phyloP scores from a whole-genome alignment of 2,113 vertebrate genomes.

The Leptodactylus fuscus region DNA sequence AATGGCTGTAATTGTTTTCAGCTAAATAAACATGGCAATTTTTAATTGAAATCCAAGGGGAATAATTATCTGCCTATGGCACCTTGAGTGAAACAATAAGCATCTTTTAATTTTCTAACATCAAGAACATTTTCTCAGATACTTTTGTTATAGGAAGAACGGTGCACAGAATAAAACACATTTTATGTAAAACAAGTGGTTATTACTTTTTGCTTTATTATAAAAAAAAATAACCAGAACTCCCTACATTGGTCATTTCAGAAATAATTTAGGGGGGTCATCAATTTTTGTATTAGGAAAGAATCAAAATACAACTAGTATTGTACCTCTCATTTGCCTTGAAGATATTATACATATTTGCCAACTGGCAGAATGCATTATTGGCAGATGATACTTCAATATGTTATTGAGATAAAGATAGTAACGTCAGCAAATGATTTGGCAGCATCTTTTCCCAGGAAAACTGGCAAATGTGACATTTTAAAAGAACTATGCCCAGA shows the following conservation, averaged over 20 bases:
- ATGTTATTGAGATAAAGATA: background rate
- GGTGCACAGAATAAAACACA: background rate
- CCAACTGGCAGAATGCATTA: background rate
- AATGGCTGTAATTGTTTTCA: slow-evolving; percentile 53
- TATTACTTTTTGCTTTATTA: background rate
- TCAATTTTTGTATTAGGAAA: background rate
- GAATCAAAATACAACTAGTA: background rate
- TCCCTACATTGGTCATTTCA: background rate
- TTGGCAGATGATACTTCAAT: background rate
- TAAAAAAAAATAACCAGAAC: background rate
- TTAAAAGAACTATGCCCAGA: background rate
- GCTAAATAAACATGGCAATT: slow-evolving; percentile 55
- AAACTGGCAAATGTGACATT: background rate
- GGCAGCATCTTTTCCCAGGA: background rate
- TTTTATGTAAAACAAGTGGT: background rate
- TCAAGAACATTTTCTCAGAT: slow-evolving; percentile 19
- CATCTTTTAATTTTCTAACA: slow-evolving; percentile 20
- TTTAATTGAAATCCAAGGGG: slow-evolving; percentile 52
- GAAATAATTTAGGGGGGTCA: background rate
- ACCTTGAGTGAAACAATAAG: slow-evolving; percentile 52
- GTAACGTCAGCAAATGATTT: background rate
- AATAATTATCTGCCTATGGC: slow-evolving; percentile 59
- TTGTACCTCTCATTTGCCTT: background rate
- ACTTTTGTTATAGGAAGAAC: background rate
- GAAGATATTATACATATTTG: background rate